Evolutionary conservation across 2,888 invertebrate genomes (phyloP), one percentile per base, ranked within the genome.

Genomic region (Drosophila flavopinicola): DNA sequence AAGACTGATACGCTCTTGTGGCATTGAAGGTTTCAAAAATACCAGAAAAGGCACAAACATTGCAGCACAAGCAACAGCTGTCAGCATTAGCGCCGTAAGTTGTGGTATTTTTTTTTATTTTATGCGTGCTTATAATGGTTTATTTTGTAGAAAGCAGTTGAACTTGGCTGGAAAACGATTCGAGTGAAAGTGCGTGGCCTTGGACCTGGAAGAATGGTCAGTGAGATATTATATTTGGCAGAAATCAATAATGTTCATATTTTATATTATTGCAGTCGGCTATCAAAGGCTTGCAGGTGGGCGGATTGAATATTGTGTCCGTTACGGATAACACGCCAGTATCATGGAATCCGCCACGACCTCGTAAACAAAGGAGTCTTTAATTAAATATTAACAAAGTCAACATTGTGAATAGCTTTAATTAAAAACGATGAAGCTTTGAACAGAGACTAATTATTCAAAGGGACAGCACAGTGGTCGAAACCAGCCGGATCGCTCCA

Each of bases 41-140:
- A 95, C 98, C 0, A 94, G 95, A 78, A 99, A 99, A 91, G 98
- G 98, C 66, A 99, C 99, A 3, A 98, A 98, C 89, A 95, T 99
- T 85, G 99, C 99, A 32, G 99, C 98, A 1, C 98, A 99, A 91
- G 96, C 98, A 9, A 96, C 98, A 20, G 98, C 97, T 20, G 94
- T 98, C 52, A 94, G 93, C 58, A 92, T 98, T 78, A 95, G 95
- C 73, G 92, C 92, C 59, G 97, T 97, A 92, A 92, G 93, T 7
- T 29, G 0, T 2, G 2, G 1, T 15, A 1, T 11, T 10, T 29
- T 0, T 7, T 2, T 9, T 1, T 13, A 23, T 17, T 4, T 3
- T 29, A 13, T n/a, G 7, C 39, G 7, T 33, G 1, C 3, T 24
- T 27, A 37, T 48, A 25, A 1, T 30, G 4, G 15, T 15, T n/a